Percentiles rank a stretch among this genome's conserved stretches.
These are phyloP conservation scores for human DNA, from an alignment of 2,113 vertebrate genomes.

Conservation along the genomic window DNA sequence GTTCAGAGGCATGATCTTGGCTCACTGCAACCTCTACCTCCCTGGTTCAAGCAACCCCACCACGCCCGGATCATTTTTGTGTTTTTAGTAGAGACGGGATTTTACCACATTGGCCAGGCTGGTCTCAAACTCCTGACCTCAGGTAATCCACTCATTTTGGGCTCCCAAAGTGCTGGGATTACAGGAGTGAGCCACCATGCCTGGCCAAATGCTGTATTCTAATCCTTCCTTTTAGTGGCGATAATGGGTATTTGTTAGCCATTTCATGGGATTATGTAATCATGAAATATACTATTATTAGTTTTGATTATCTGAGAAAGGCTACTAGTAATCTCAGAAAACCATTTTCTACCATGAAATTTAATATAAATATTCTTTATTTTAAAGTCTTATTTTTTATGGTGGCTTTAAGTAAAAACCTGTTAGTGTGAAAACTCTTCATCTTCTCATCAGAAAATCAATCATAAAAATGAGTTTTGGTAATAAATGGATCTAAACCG, in stretches of 20 bases:
- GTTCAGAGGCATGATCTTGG: too few species aligned
- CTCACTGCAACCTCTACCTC: too few species aligned
- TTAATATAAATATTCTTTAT: neutral
- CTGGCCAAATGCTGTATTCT: neutral
- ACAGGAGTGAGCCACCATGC: too few species aligned
- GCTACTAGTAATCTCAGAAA: conserved; percentile 13
- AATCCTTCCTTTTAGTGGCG: neutral
- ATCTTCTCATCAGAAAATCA: conserved; percentile 49
- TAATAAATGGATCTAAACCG: conserved; percentile 46
- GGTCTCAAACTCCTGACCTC: too few species aligned
- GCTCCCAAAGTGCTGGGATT: too few species aligned
- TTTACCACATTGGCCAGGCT: too few species aligned
- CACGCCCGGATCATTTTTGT: too few species aligned
- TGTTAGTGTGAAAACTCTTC: conserved; percentile 22
- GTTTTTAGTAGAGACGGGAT: too few species aligned
- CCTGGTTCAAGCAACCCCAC: too few species aligned
- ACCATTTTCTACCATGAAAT: conserved; percentile 12
- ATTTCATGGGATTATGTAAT: neutral
- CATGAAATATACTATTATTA: neutral
- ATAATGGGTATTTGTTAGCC: neutral
- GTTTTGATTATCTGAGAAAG: neutral
- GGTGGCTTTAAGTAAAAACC: conserved; percentile 17
- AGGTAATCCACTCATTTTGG: too few species aligned
- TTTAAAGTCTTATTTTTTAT: conserved; percentile 7
- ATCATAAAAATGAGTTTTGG: conserved; percentile 42